Base-by-base conservation (phyloP, 2,888 invertebrate species). In the Epirrita christyi region DNA sequence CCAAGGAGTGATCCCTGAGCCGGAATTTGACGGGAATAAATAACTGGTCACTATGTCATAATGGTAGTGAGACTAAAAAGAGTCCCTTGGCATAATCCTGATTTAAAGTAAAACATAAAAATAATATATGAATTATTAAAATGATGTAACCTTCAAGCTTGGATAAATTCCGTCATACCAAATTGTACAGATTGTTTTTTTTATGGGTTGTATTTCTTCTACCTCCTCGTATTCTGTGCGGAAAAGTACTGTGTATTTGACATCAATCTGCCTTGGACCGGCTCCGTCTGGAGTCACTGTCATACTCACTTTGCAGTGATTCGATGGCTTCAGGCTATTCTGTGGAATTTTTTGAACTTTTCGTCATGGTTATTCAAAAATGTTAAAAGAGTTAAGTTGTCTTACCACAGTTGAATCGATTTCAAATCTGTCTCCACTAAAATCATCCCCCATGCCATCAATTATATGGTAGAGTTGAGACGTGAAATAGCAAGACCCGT, bases 161-260 rank as follows among this genome's bases (percentile, higher is more conserved):
- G 92, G 91, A 66, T 89, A 91, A 62, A 91, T 88, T 4, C 90
- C 91, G 55, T 91, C 90, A 52, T 90, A 92, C 88, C 88, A 92
- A 49, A 92, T 61, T n/a, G 61, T 80, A 59, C 85, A 85, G 57
- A 92, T 86, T 0, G 74, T 83, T 59, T 83, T 87, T n/a, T 42
- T 70, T 1, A 85, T 69, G 0, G 90, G 88, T 53, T 87, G 86
- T 65, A 88, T 85, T 64, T 91, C 89, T 55, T 82, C 81, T 2
- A 90, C 67, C 52, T 86, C 87, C 7, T 83, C 86, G 37, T 71
- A 75, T 59, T 88, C 89, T 1, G 85, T 86, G 6, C 88, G 82
- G 59, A 74, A 91, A 2, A 92, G 66, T 0, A 91, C 83, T 0
- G 83, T 83, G 57, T 88, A 91, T 45, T 80, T 85, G 27, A 92